Base-by-base conservation (phyloP, 2,888 invertebrate genomes). In the Phymatocera aterrima region DNA sequence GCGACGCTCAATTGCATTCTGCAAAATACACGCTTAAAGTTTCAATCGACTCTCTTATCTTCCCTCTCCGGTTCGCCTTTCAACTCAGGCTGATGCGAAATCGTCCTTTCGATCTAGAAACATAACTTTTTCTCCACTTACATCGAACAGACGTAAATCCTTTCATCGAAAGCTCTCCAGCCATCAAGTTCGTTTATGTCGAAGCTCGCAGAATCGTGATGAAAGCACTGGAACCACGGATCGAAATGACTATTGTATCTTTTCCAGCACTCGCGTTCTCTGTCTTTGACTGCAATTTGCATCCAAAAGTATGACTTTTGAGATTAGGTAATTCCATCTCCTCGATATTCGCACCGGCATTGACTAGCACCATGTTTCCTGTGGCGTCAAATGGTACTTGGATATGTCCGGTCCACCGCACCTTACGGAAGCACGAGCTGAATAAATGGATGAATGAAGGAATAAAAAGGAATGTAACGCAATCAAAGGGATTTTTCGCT, bases 1-100 rank as follows among this genome's bases (percentile, higher is more conserved):
- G 40, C 54, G 24, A 75, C 28, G 51, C 24, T 51, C 72, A 72
- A 72, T 72, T 48, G 51, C 34, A 51, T 51, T 72, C 72, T 72
- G 34, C 31, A 34, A 72, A 51, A 51, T 72, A 72, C 51, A 43
- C 51, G 48, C 31, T 72, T 51, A 51, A 24, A 40, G 37, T 72
- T 72, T 54, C 37, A 72, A 72, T 72, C 51, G 18, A 48, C 57
- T 75, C 34, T 43, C 15, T 2, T n/a, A n/a, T n/a, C n/a, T n/a
- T n/a, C n/a, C n/a, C n/a, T n/a, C n/a, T n/a, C n/a, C n/a, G n/a
- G 34, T 28, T 75, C 31, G 43, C 3, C 43, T 68, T 28, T 43
- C 37, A n/a, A 15, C 28, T 68, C 24, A n/a, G 37, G 61, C 21
- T n/a, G 61, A 46, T 24, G 68, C 46, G 15, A 28, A 40, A 68